phyloP scores from a whole-genome alignment of 2,113 vertebrate genomes.

The Lasiurus borealis region DNA sequence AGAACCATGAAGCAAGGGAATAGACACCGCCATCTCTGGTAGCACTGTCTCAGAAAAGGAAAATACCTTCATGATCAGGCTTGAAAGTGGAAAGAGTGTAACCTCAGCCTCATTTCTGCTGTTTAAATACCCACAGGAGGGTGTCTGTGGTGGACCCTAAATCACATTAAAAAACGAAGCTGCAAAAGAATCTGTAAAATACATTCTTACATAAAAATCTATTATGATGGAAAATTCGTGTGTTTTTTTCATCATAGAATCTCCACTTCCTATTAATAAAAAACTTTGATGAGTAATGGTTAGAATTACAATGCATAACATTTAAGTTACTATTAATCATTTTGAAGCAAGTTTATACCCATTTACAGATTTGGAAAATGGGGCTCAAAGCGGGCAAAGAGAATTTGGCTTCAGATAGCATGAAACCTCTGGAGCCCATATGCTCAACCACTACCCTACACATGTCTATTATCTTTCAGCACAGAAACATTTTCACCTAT shows the following conservation, averaged over 20 bases:
- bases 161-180: background rate
- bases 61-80: background rate
- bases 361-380: background rate
- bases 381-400: background rate
- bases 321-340: background rate
- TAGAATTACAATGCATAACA: background rate
- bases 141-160: background rate
- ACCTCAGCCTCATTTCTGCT: background rate
- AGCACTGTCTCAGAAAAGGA: background rate
- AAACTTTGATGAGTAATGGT: background rate
- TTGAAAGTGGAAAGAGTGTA: background rate
- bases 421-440: background rate
- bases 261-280: constrained; percentile 27
- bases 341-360: background rate
- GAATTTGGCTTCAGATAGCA: background rate
- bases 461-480: background rate
- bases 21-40: background rate
- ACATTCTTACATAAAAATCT: background rate
- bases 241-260: background rate
- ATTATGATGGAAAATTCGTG: background rate
- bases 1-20: background rate
- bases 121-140: background rate
- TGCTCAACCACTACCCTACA: background rate
- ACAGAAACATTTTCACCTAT: background rate
- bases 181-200: constrained; percentile 7